Conservation (phyloP, 1,140 invertebrate species). For the Drosophila equinoxialis region DNA sequence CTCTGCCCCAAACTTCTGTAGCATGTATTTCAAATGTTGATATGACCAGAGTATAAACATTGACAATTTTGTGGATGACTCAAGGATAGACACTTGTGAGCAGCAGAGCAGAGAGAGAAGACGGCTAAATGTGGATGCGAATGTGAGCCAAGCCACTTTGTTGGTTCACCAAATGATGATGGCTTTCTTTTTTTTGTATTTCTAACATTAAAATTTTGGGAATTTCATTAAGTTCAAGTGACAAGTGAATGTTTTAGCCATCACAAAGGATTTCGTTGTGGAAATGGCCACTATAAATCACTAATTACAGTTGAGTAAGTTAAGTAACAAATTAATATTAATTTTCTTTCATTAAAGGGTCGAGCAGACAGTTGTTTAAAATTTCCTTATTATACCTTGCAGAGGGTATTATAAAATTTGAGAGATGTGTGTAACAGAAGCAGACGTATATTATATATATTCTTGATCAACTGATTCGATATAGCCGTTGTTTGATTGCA, state of each 20-base stretch:
- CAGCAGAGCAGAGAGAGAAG: background rate
- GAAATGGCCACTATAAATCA: too few relatives aligned
- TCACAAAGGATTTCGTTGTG: background rate
- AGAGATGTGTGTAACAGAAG: too few relatives aligned
- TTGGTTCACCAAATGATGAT: constrained; percentile 12
- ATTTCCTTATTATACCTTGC: too few relatives aligned
- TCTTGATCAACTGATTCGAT: too few relatives aligned
- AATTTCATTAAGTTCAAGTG: constrained; percentile 30
- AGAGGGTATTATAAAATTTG: too few relatives aligned
- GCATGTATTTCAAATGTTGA: constrained; percentile 48
- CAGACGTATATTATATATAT: too few relatives aligned
- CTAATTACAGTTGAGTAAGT: too few relatives aligned
- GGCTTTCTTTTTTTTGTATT: background rate
- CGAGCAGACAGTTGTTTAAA: too few relatives aligned
- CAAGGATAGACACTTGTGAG: background rate
- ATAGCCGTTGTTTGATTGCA: too few relatives aligned
- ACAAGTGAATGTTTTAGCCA: background rate
- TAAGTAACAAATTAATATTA: too few relatives aligned
- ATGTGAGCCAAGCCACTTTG: constrained; percentile 10
- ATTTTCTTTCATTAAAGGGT: too few relatives aligned
- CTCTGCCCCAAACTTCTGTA: background rate
- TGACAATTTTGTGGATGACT: constrained; percentile 38
- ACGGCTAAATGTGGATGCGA: background rate
- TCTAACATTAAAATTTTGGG: background rate
- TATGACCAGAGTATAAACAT: constrained; percentile 65